Percentiles rank a stretch among this genome's conserved stretches.
Conservation (phyloP, 2,888 invertebrate species). For the Xestia c-nigrum region DNA sequence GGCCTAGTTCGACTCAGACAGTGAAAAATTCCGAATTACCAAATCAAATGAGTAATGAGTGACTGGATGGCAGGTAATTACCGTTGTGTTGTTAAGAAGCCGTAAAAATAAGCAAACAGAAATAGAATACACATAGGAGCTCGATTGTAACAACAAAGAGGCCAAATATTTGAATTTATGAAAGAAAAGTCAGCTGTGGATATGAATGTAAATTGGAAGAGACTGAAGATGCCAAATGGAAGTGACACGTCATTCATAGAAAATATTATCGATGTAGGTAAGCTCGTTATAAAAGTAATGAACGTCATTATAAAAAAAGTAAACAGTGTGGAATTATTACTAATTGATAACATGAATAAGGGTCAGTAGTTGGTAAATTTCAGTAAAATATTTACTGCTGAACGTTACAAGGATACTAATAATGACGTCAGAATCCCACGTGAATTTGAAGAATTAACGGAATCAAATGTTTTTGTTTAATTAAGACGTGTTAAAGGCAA, state of each 20-base stretch:
- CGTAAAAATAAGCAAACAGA: constrained; percentile 43
- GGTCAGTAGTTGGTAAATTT: constrained; percentile 3
- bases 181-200: constrained; percentile 20
- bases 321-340: constrained; percentile 24
- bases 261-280: background rate
- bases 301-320: constrained; percentile 5
- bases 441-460: constrained; percentile 4
- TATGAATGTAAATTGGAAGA: constrained; percentile 1
- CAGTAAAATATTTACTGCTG: constrained; percentile 23
- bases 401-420: background rate
- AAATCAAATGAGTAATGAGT: constrained; percentile 58
- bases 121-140: constrained; percentile 37
- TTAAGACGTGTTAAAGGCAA: background rate
- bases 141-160: constrained; percentile 9
- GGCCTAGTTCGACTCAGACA: constrained; percentile 56
- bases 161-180: constrained; percentile 42
- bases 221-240: background rate
- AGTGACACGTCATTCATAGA: background rate
- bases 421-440: background rate
- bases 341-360: constrained; percentile 20
- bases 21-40: constrained; percentile 47
- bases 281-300: background rate
- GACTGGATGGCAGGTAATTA: constrained; percentile 38
- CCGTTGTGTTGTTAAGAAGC: constrained; percentile 34
- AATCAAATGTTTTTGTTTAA: constrained; percentile 1